A percentile compares a stretch with the other conserved stretches of the same genome.
Conservation (phyloP, 2,888 invertebrate genomes). For the Exocentrus adspersus region DNA sequence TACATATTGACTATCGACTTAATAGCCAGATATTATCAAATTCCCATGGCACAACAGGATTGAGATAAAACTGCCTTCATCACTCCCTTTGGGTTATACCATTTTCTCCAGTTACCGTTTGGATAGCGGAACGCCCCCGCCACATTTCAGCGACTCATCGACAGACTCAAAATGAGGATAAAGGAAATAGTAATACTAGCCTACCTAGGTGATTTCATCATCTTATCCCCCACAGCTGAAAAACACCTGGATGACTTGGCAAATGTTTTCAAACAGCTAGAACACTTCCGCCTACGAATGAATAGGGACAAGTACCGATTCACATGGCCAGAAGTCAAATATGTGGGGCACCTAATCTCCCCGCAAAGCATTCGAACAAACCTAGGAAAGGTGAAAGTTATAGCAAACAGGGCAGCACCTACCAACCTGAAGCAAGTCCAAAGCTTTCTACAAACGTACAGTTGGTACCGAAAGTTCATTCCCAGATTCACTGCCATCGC, state of each 20-base stretch:
- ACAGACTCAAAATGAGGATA: slow-evolving; percentile 33
- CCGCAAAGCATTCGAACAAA: slow-evolving; percentile 33
- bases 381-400: slow-evolving; percentile 42
- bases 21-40: slow-evolving; percentile 14
- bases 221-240: slow-evolving; percentile 39
- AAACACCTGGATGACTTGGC: slow-evolving; percentile 42
- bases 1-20: slow-evolving; percentile 26
- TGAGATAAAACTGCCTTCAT: slow-evolving; percentile 23
- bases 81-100: slow-evolving; percentile 48
- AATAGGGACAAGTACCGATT: slow-evolving; percentile 43
- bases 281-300: slow-evolving; percentile 35
- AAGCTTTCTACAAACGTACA: slow-evolving; percentile 39
- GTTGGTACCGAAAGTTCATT: slow-evolving; percentile 42
- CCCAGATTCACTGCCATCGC: slow-evolving; percentile 39
- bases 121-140: slow-evolving; percentile 41
- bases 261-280: slow-evolving; percentile 35
- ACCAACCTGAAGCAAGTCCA: slow-evolving; percentile 32
- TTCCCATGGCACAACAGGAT: slow-evolving; percentile 2
- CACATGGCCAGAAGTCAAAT: slow-evolving; percentile 31
- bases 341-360: slow-evolving; percentile 39
- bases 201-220: slow-evolving; percentile 45
- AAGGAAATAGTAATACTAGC: slow-evolving; percentile 23
- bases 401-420: slow-evolving; percentile 28
- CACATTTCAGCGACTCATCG: slow-evolving; percentile 43
- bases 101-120: slow-evolving; percentile 42